A percentile compares a stretch with the other conserved stretches of the same genome.
Conservation (phyloP, 2,113 vertebrate genomes). For the Edolisoma coerulescens region DNA sequence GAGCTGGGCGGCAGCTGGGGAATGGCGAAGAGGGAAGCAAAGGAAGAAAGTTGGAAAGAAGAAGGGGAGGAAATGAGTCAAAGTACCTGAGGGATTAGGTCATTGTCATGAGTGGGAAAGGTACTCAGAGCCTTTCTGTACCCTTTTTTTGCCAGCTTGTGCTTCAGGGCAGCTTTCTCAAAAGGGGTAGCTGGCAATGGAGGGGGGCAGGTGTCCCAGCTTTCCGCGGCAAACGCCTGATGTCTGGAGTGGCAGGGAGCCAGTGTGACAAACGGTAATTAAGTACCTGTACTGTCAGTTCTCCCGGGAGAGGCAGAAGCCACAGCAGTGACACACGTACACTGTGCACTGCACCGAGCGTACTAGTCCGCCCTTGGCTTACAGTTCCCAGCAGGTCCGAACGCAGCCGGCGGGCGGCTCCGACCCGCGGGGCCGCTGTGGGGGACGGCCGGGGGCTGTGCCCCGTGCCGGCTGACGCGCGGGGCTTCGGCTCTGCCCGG, state of each 20-base stretch:
- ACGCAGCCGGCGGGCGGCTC: not conserved
- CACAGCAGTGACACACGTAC: rapidly evolving
- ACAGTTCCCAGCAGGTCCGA: not conserved
- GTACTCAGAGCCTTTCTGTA: not conserved
- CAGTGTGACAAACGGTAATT: rapidly evolving
- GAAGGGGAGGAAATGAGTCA: not conserved
- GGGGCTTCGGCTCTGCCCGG: not conserved
- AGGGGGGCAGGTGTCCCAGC: not conserved
- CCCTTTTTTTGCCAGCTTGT: not conserved
- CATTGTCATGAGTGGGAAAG: not conserved
- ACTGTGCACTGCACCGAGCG: rapidly evolving
- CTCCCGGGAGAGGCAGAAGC: not conserved
- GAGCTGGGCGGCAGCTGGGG: not conserved
- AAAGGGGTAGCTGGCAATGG: not conserved
- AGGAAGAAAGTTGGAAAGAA: not conserved
- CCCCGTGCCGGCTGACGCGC: not conserved
- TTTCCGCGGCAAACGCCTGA: not conserved
- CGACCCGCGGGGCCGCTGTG: not conserved
- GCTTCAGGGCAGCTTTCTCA: not conserved
- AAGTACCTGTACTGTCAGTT: not conserved
- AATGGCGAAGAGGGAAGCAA: not conserved
- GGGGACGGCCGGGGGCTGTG: not conserved
- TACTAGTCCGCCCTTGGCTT: not conserved
- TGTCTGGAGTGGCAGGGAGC: not conserved
- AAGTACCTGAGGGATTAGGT: not conserved